These are phyloP conservation scores for Balaeniceps rex DNA, from an alignment of 2,113 vertebrate species.

Conservation along the genomic window DNA sequence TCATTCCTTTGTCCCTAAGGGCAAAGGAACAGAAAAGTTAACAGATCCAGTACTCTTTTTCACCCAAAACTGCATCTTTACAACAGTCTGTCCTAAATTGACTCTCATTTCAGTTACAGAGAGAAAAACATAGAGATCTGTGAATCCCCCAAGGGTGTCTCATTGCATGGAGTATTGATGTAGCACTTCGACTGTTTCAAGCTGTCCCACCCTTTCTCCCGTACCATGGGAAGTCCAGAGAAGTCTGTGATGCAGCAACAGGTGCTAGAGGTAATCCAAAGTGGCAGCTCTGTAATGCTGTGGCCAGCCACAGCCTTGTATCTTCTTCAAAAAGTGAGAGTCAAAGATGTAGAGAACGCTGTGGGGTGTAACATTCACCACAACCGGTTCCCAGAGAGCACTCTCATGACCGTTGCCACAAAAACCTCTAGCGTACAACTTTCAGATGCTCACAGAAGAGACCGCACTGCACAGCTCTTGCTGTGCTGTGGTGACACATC, in stretches of 20 bases:
- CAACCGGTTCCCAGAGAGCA: neutral
- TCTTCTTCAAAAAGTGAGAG: neutral
- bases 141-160: neutral
- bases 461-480: neutral
- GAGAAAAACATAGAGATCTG: neutral
- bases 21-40: neutral
- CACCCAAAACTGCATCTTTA: neutral
- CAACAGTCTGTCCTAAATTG: neutral
- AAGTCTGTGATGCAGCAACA: neutral
- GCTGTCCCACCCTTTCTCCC: neutral
- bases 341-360: neutral
- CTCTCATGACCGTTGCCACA: neutral
- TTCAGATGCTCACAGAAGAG: neutral
- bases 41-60: neutral
- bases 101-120: neutral
- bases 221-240: neutral
- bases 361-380: neutral
- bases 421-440: neutral
- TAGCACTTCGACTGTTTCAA: neutral
- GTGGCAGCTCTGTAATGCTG: neutral
- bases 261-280: neutral
- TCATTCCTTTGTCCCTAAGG: constrained; percentile 80
- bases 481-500: neutral
- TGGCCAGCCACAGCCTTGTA: neutral
- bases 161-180: neutral